Base-by-base conservation (phyloP, 2,113 vertebrate species). In the Rafetus swinhoei region DNA sequence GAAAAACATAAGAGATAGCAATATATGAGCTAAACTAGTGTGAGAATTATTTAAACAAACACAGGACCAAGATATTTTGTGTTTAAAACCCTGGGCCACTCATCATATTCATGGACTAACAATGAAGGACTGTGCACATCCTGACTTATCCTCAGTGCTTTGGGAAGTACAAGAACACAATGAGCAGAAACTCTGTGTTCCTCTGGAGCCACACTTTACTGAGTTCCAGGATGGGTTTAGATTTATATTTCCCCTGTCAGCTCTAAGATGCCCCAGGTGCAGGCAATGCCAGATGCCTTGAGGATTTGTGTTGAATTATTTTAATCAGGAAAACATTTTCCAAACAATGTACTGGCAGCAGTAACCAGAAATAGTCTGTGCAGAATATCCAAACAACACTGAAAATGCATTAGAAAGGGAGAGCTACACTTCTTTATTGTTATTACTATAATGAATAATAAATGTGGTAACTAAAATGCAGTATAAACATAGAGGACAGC, bases 11-110 rank as follows among this genome's bases (percentile, higher is more conserved):
- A 77, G 45, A 24, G 21, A 50, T 7, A 25, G 24, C 14, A 50
- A 77, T 77, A 77, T 15, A 77, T 27, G 45, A 27, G 2, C 57
- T 81, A 45, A 80, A 83, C 45, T 52, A n/a, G 59, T 77, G 59
- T 53, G 85, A 95, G 93, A 96, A 95, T 19, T 52, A 32, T 81
- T 88, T 86, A 93, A 54, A 65, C 5, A 52, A 84, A 54, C n/a
- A 62, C 18, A 15, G 9, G 3, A 0, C n/a, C 12, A 57, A 35
- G 79, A 84, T n/a, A 76, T 89, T 79, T 3, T 32, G 59, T 27
- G 1, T 80, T 55, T 21, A 27, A 62, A 39, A 84, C 84, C n/a
- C 82, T 9, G 1, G 2, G 4, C 29, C 3, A 0, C 52, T 25
- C 5, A 6, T 50, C 82, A 27, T 81, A 81, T 21, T 60, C 10